phyloP scores from a whole-genome alignment of 2,797 vertebrate species.

The Hippoglossus hippoglossus region DNA sequence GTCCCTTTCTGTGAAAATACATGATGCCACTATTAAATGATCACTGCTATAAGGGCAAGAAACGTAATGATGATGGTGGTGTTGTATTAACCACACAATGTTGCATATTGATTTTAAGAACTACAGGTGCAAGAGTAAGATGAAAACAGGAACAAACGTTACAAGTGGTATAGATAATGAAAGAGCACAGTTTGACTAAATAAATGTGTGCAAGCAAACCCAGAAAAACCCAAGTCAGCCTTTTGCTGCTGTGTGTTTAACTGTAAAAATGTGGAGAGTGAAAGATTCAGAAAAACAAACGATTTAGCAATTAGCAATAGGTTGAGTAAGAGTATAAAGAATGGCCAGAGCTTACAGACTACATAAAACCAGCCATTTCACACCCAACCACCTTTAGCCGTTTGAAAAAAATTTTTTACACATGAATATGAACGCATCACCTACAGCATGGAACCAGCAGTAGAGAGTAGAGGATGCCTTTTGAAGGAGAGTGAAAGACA shows the following conservation, averaged over 20 bases:
- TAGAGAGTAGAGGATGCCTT: neutral
- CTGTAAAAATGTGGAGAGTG: neutral
- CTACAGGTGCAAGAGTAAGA: neutral
- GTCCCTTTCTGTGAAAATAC: no score
- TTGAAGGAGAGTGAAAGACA: constrained; percentile 17
- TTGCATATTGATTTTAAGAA: neutral
- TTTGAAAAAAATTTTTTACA: no score
- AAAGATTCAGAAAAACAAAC: neutral
- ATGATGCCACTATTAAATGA: no score
- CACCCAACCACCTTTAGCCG: neutral
- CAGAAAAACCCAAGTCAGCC: neutral
- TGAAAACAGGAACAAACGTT: no score
- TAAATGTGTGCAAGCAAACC: no score
- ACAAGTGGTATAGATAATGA: no score
- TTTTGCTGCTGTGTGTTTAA: neutral
- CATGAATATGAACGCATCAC: neutral
- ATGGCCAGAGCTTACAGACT: neutral
- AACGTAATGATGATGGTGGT: neutral
- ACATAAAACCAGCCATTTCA: constrained; percentile 3
- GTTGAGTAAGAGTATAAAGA: neutral
- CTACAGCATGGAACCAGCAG: constrained; percentile 3
- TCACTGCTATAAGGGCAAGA: no score
- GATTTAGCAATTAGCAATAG: neutral
- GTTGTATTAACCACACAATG: neutral
- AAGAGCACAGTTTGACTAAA: no score